Evolutionary conservation across 2,888 invertebrate genomes (phyloP), one percentile per base, ranked within the genome.

Genomic region (Callyntrura sp.): DNA sequence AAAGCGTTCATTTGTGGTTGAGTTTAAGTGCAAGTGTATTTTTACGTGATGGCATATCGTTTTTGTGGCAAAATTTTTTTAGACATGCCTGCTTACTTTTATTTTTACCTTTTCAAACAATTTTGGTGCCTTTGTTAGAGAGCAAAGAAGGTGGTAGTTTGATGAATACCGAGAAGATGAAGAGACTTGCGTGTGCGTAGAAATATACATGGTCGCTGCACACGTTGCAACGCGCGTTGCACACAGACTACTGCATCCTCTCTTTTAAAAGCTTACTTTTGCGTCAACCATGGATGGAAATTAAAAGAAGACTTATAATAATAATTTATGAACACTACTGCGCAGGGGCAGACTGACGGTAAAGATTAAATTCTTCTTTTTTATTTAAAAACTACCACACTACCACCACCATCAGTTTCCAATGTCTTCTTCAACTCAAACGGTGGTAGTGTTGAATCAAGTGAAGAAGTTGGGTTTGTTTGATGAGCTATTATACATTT

Each of bases 81-180:
- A 82, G 62, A 25, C 62, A 82, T 20, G 60, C 20, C 57, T 60
- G 82, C 45, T 23, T 25, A 65, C 51, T 51, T 76, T 79, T 57
- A 57, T 60, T 65, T 82, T 82, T 82, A 45, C 82, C 62, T 45
- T 65, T 82, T 82, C 45, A 51, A 23, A 82, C 35, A 43, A 17
- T 23, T 62, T 62, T 82, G 9, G 28, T 43, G 62, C 43, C 62
- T 82, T 82, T 60, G 43, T 45, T 62, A 20, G 12, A 35, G 35
- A 35, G 35, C 6, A 6, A 35, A 35, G 35, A 35, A 35, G 2
- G 25, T 45, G 43, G 20, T 48, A 9, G 35, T 35, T 43, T 65
- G 25, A 43, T 70, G 17, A 70, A 17, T 35, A 43, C 5, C 4
- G 8, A 51, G 43, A 12, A 0, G 73, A 48, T 48, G 48, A 12